Conservation (phyloP, 2,888 invertebrate species). For the Luperina nickerlii region DNA sequence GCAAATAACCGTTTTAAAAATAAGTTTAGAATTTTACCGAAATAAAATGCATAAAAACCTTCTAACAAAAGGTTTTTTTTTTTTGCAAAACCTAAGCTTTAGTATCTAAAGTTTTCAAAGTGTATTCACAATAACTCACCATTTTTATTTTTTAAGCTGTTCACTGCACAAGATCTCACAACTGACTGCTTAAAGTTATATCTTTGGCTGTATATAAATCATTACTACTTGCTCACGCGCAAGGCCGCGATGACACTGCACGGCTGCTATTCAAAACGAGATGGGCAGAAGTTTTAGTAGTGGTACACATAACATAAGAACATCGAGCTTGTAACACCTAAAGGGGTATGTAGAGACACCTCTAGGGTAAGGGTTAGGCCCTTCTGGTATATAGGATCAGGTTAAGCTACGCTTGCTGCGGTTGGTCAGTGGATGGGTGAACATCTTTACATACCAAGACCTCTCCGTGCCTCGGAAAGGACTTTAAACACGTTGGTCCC, state of each 20-base stretch:
- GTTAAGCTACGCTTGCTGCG: no score
- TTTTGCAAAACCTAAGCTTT: no score
- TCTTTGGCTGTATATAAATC: constrained; percentile 42
- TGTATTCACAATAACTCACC: constrained; percentile 24
- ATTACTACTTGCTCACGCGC: background rate
- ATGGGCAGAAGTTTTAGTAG: background rate
- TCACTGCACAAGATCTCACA: constrained; percentile 11
- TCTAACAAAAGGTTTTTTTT: background rate
- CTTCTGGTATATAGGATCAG: no score
- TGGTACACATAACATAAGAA: no score
- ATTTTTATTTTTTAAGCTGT: constrained; percentile 27
- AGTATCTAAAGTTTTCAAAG: no score
- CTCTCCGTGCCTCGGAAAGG: no score
- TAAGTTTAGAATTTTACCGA: background rate
- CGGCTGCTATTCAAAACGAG: background rate
- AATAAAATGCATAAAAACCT: background rate
- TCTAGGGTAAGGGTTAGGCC: no score
- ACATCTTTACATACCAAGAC: no score
- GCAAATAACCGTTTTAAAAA: background rate
- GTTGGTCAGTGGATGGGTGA: no score
- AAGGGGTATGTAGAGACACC: no score
- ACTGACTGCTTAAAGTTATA: constrained; percentile 5
- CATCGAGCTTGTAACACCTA: no score
- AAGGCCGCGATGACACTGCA: constrained; percentile 35
- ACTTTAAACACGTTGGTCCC: no score